phyloP scores from a whole-genome alignment of 2,113 vertebrate species.

The Hemiscyllium ocellatum region DNA sequence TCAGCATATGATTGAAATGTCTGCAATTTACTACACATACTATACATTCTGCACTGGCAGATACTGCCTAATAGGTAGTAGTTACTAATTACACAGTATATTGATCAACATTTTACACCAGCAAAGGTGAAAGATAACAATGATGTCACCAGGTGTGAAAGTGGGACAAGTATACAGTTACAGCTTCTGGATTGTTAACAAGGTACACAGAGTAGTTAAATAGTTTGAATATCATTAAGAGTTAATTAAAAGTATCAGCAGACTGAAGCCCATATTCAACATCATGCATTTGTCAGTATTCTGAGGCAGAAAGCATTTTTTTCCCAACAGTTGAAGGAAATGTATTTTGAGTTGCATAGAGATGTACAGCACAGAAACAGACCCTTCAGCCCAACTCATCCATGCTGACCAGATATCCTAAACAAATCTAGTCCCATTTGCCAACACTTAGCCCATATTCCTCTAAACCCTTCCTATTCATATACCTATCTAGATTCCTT shows the following conservation, averaged over 20 bases:
- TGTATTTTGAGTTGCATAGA: neutral
- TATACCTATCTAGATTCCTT: too few relatives aligned
- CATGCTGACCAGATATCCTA: too few relatives aligned
- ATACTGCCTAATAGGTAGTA: neutral
- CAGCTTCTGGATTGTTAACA: neutral
- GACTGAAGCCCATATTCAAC: neutral
- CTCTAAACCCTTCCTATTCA: too few relatives aligned
- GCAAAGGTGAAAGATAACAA: neutral
- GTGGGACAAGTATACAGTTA: neutral
- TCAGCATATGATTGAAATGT: neutral
- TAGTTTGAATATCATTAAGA: neutral
- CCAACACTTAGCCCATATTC: too few relatives aligned
- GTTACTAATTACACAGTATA: neutral
- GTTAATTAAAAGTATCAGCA: neutral
- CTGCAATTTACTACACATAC: neutral
- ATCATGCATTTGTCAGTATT: neutral
- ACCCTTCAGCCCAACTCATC: too few relatives aligned
- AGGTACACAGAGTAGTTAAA: neutral
- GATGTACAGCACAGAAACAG: too few relatives aligned
- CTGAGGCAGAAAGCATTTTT: neutral
- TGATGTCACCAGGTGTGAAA: neutral
- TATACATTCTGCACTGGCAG: neutral
- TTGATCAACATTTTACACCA: neutral
- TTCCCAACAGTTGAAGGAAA: neutral
- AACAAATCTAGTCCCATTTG: too few relatives aligned